These are phyloP conservation scores for Catharus minimus DNA, from an alignment of 2,113 vertebrate species.

Conservation along the genomic window DNA sequence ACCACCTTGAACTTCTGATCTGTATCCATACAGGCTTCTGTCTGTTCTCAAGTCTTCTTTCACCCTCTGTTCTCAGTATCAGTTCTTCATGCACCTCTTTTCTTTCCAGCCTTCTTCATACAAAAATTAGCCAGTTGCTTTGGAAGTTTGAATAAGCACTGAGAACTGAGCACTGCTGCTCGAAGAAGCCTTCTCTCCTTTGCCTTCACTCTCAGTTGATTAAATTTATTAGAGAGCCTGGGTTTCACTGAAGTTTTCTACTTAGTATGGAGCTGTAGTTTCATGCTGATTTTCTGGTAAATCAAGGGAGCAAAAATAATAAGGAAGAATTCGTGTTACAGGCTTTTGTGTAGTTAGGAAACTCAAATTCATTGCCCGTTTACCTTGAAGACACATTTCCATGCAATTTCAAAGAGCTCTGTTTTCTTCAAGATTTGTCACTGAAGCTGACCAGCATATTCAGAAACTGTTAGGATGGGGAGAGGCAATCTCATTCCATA, in stretches of 20 bases:
- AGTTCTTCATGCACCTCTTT: not conserved
- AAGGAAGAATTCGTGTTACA: not conserved
- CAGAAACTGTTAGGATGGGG: not conserved
- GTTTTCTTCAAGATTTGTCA: not conserved
- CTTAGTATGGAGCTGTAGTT: not conserved
- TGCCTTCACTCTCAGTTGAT: not conserved
- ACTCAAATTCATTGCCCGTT: not conserved
- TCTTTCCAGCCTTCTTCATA: not conserved
- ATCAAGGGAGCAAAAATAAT: not conserved
- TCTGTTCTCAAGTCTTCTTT: not conserved
- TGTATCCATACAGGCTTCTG: not conserved
- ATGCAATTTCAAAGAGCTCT: not conserved
- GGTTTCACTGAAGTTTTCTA: not conserved
- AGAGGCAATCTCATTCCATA: not conserved
- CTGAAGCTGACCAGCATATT: not conserved
- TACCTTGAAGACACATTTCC: not conserved
- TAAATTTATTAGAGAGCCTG: not conserved
- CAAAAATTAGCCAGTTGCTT: not conserved
- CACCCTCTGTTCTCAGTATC: not conserved
- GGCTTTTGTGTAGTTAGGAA: not conserved
- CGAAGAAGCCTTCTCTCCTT: not conserved
- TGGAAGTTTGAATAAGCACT: not conserved
- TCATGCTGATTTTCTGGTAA: not conserved
- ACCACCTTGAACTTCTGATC: not conserved
- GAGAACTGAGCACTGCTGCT: not conserved